Percentiles rank a stretch among this genome's conserved stretches.
Conservation (phyloP, 2,888 invertebrate species). For the Drosophila affinis region DNA sequence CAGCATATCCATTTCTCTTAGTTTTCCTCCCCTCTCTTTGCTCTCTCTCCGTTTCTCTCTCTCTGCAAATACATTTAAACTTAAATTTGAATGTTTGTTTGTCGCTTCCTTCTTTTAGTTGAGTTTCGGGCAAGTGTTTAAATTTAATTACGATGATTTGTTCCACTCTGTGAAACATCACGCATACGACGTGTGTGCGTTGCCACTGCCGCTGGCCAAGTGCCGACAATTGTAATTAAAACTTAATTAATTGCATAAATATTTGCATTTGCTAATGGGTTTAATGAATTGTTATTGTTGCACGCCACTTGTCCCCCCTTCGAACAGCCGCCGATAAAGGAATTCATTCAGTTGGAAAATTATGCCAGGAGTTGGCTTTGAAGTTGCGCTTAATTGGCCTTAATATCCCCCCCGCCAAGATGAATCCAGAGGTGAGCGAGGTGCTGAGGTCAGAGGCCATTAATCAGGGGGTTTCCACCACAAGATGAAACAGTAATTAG, state of each 20-base stretch:
- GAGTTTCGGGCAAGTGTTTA: constrained; percentile 13
- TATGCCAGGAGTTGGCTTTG: constrained; percentile 28
- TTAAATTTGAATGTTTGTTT: constrained; percentile 38
- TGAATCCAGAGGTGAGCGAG: background rate
- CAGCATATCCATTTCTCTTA: constrained; percentile 40
- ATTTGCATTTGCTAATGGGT: constrained; percentile 63
- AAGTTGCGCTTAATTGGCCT: constrained; percentile 27
- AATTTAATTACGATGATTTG: constrained; percentile 42
- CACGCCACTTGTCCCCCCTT: constrained; percentile 38
- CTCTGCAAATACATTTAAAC: constrained; percentile 53
- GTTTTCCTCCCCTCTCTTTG: constrained; percentile 20
- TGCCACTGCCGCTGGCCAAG: constrained; percentile 25
- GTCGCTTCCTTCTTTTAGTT: background rate
- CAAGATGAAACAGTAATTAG: background rate
- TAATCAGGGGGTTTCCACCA: background rate
- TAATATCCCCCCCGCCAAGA: constrained; percentile 15
- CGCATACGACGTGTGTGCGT: constrained; percentile 42
- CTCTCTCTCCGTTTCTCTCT: constrained; percentile 30
- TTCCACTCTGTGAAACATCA: constrained; percentile 32
- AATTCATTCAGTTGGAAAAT: constrained; percentile 46
- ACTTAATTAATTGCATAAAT: constrained; percentile 67
- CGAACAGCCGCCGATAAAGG: constrained; percentile 29
- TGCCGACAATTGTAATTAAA: constrained; percentile 59
- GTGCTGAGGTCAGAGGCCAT: background rate
- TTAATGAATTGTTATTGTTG: constrained; percentile 59